Conservation (phyloP, 2,888 invertebrate species). For the Agriotes lineatus region DNA sequence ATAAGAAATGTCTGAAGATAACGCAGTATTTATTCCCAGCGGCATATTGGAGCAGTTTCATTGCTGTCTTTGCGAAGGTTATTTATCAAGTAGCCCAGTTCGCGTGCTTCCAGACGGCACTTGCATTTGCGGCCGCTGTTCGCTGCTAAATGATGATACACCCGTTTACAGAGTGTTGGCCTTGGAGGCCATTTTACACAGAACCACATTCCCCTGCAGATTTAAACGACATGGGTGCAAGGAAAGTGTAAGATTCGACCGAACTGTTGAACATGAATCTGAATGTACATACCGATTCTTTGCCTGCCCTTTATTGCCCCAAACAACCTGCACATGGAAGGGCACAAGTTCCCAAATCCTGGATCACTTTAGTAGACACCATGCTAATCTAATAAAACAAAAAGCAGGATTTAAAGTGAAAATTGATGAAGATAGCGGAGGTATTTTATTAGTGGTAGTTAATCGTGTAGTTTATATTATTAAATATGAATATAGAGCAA, state of each 20-base stretch:
- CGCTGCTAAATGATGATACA: slow-evolving; percentile 48
- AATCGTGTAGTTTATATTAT: slow-evolving; percentile 4
- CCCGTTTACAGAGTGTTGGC: slow-evolving; percentile 53
- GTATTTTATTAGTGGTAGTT: not conserved
- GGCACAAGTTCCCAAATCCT: not conserved
- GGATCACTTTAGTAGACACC: slow-evolving; percentile 2
- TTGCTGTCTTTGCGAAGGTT: not conserved
- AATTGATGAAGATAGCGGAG: not conserved
- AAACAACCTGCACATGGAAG: slow-evolving; percentile 4
- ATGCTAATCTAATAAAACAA: not conserved
- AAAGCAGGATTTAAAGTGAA: not conserved
- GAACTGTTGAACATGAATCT: slow-evolving; percentile 10
- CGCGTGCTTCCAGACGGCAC: slow-evolving; percentile 42
- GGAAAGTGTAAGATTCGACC: not conserved
- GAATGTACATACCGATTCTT: slow-evolving; percentile 15
- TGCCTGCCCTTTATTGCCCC: not conserved
- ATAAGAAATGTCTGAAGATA: no score
- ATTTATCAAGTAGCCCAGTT: not conserved
- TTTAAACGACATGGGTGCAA: slow-evolving; percentile 29
- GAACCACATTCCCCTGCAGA: slow-evolving; percentile 57
- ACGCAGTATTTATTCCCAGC: not conserved
- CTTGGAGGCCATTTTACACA: slow-evolving; percentile 57
- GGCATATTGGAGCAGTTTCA: not conserved
- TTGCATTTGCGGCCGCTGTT: slow-evolving; percentile 58
- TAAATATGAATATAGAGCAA: slow-evolving; percentile 6